Base-by-base conservation (phyloP, 2,113 vertebrate genomes). In the Procavia capensis region DNA sequence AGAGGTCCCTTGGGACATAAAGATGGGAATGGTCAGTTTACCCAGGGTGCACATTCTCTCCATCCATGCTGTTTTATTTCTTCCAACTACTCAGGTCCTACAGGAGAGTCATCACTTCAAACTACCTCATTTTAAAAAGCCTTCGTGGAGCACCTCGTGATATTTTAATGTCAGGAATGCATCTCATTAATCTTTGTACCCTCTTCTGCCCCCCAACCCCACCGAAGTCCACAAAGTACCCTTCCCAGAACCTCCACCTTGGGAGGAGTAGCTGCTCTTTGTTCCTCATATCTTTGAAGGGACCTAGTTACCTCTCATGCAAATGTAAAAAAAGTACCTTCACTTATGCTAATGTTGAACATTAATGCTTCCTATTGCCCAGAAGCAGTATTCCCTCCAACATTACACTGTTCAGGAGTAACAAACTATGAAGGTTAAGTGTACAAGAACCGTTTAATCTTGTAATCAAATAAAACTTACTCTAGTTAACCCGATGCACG, bases 361-460 rank as follows among this genome's bases (percentile, higher is more conserved):
- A 96, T 96, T 95, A 93, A 29, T 25, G 72, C 91, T 93, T 95
- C 70, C 24, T 86, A 70, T 74, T 91, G 91, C 61, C 64, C 76
- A 72, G 83, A 64, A 94, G 75, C 90, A 97, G 81, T 93, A 70
- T 93, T 96, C 93, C 96, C 94, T 96, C 93, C 94, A 97, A 96
- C 54, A 57, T 81, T 97, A 88, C 3, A 43, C 16, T 82, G 57
- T 94, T 95, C 75, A 43, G 61, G 86, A 93, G 93, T 94, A 95
- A 91, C 86, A 97, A 54, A 78, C 89, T 97, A 72, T 96, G 97
- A 97, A 96, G 94, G 95, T 89, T 94, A 96, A 97, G 88, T 19
- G 9, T 75, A 78, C 47, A 86, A 82, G 90, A 95, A 47, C 83
- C 59, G 85, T 93, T 96, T 91, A 88, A 89, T 94, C 93, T 95